Percentiles rank a stretch among this genome's conserved stretches.
phyloP scores from a whole-genome alignment of 2,888 invertebrate genomes.

The Agonum fuliginosum region DNA sequence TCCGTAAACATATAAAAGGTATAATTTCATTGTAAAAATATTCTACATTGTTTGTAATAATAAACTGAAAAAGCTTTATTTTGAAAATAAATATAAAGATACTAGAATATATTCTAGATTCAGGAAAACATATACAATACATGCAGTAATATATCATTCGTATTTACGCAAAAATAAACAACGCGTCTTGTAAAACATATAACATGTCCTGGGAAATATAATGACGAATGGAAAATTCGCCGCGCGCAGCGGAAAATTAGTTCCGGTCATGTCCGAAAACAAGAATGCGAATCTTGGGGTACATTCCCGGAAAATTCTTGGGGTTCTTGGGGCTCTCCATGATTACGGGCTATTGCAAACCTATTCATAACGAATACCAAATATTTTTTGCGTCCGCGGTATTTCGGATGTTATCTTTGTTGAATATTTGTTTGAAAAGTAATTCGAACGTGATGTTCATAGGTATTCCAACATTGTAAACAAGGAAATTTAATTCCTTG shows the following conservation, averaged over 20 bases:
- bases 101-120: neutral
- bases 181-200: slow-evolving; percentile 6
- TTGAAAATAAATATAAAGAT: neutral
- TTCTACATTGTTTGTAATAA: too few species aligned
- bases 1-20: too few species aligned
- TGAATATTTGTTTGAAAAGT: slow-evolving; percentile 31
- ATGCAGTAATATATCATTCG: neutral
- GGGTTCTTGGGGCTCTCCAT: neutral
- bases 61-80: too few species aligned
- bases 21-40: too few species aligned
- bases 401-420: slow-evolving; percentile 23
- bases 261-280: slow-evolving; percentile 1
- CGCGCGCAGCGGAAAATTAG: neutral
- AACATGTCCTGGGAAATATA: neutral
- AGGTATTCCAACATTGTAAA: slow-evolving; percentile 27
- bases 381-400: slow-evolving; percentile 8
- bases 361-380: slow-evolving; percentile 29
- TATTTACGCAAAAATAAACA: slow-evolving; percentile 17
- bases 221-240: neutral
- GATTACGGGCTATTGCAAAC: neutral
- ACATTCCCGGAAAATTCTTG: slow-evolving; percentile 22
- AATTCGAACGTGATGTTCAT: slow-evolving; percentile 19
- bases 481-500: slow-evolving; percentile 16
- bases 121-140: too few species aligned
- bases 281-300: slow-evolving; percentile 27